phyloP scores from a whole-genome alignment of 2,888 invertebrate genomes.

The Cenopis cana region DNA sequence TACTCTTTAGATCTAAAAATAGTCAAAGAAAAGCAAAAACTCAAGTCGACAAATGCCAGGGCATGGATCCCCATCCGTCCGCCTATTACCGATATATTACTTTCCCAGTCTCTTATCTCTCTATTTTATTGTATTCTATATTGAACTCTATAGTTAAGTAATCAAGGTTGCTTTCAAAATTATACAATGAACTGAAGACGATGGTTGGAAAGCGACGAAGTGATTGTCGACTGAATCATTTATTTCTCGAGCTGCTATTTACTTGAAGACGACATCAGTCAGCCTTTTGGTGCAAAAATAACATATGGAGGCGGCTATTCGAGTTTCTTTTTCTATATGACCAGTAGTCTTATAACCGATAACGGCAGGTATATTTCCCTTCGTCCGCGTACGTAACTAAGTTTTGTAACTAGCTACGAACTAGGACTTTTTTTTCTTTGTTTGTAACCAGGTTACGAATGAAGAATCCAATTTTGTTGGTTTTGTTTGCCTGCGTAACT shows the following conservation, averaged over 20 bases:
- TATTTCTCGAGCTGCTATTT: slow-evolving; percentile 78
- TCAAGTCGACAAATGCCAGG: slow-evolving; percentile 69
- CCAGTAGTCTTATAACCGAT: too few species aligned
- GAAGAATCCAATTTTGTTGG: too few species aligned
- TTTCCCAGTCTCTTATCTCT: background rate
- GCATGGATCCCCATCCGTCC: slow-evolving; percentile 74
- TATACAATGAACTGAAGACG: background rate
- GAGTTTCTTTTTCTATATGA: background rate
- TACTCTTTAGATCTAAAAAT: slow-evolving; percentile 17
- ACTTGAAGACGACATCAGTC: slow-evolving; percentile 62
- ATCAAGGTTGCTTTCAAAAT: background rate
- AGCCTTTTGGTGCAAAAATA: slow-evolving; percentile 5
- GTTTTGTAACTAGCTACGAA: too few species aligned
- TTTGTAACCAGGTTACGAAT: too few species aligned
- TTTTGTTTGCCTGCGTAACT: too few species aligned
- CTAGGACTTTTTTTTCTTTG: too few species aligned
- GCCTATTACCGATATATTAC: slow-evolving; percentile 75
- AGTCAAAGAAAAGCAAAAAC: slow-evolving; percentile 13
- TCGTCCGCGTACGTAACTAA: too few species aligned
- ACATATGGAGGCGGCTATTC: background rate
- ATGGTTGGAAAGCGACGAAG: background rate
- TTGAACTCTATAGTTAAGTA: background rate
- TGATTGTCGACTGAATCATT: slow-evolving; percentile 71
- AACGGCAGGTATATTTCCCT: too few species aligned
- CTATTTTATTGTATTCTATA: too few species aligned